A percentile compares a stretch with the other conserved stretches of the same genome.
These are phyloP conservation scores for Lepus americanus DNA, from an alignment of 2,113 vertebrate genomes.

Conservation along the genomic window DNA sequence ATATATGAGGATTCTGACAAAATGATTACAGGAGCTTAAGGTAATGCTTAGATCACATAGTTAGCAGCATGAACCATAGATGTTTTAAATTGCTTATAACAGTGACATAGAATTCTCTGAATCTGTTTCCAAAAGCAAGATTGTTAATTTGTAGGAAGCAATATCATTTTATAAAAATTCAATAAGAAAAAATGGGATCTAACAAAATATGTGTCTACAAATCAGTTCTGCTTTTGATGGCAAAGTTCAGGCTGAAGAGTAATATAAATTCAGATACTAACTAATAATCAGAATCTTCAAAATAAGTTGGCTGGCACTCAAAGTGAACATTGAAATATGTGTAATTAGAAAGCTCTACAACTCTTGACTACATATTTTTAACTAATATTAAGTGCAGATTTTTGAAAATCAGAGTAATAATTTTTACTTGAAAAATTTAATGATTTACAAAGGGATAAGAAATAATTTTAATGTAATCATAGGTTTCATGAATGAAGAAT, in stretches of 20 bases:
- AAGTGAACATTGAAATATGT: conserved; percentile 32
- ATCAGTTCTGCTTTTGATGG: conserved; percentile 14
- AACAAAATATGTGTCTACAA: conserved; percentile 23
- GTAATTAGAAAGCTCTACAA: conserved; percentile 23
- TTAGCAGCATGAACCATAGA: background rate
- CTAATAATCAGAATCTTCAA: conserved; percentile 58
- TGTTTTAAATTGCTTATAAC: conserved; percentile 31
- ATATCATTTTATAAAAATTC: conserved; percentile 42
- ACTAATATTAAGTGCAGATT: conserved; percentile 22
- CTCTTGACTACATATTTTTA: background rate
- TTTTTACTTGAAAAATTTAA: conserved; percentile 20
- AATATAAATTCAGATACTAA: conserved; percentile 65
- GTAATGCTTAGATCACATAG: background rate
- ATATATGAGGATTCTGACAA: background rate
- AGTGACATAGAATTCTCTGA: conserved; percentile 31
- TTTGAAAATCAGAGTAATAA: conserved; percentile 34
- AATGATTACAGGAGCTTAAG: background rate
- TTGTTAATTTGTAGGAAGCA: conserved; percentile 47
- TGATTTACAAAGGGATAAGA: background rate
- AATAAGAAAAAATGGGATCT: conserved; percentile 53
- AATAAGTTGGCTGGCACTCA: conserved; percentile 32
- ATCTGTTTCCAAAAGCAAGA: conserved; percentile 56
- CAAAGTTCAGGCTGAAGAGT: conserved; percentile 56
- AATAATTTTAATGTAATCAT: background rate
- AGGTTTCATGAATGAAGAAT: background rate